These are phyloP conservation scores for Bilobella aurantiaca DNA, from an alignment of 1,140 invertebrate genomes.

Conservation along the genomic window DNA sequence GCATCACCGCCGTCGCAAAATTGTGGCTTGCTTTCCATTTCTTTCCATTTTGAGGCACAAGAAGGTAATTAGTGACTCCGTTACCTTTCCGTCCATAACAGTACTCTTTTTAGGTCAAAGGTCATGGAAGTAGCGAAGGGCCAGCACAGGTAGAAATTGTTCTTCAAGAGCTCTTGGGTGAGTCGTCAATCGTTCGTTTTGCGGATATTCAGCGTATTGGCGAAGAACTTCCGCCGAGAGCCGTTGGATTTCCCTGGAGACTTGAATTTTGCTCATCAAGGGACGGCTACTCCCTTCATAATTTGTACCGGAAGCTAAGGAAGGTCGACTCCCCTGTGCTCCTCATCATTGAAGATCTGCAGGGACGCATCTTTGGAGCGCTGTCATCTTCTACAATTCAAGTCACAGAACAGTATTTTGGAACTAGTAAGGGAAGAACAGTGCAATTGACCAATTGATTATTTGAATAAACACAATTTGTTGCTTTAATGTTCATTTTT, in stretches of 20 bases:
- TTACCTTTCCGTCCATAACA: too few relatives aligned
- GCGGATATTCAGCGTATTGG: conserved; percentile 40
- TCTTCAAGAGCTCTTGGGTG: background rate
- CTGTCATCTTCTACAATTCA: conserved; percentile 78
- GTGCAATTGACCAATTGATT: background rate
- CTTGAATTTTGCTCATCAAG: conserved; percentile 89
- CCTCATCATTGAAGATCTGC: conserved; percentile 85
- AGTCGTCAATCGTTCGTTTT: background rate
- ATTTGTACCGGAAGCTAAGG: conserved; percentile 90
- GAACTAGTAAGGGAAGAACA: conserved; percentile 43
- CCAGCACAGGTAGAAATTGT: background rate
- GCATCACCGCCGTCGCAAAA: background rate
- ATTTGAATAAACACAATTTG: background rate
- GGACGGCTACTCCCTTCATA: conserved; percentile 93
- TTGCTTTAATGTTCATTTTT: conserved; percentile 1
- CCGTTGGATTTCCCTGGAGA: conserved; percentile 87
- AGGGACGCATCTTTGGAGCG: conserved; percentile 77
- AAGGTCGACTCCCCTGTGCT: conserved; percentile 71
- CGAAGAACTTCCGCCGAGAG: conserved; percentile 77
- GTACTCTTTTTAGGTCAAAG: background rate
- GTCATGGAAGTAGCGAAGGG: background rate
- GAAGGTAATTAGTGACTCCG: too few relatives aligned
- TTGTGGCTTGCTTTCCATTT: background rate
- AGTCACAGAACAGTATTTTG: conserved; percentile 93
- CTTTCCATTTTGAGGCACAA: background rate